Conservation (phyloP, 2,888 invertebrate genomes). For the Muscina levida region DNA sequence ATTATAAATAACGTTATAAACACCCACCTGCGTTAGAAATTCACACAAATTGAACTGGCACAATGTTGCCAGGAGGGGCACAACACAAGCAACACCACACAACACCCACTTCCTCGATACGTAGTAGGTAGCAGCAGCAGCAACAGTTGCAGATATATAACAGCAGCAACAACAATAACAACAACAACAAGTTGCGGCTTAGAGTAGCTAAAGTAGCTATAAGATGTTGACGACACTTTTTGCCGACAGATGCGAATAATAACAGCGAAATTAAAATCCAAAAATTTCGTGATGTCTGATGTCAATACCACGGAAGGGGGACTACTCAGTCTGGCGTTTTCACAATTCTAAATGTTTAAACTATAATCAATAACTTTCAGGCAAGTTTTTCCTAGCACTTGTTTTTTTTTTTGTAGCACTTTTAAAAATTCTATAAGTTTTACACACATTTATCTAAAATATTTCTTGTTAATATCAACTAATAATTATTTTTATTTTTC, state of each 20-base stretch:
- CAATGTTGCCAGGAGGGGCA: constrained; percentile 1
- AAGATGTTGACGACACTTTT: background rate
- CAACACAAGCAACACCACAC: background rate
- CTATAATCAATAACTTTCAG: too few species aligned
- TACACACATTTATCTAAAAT: too few species aligned
- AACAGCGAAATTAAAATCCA: constrained; percentile 6
- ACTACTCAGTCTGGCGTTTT: too few species aligned
- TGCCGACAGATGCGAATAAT: background rate
- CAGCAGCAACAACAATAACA: background rate
- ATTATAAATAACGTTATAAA: background rate
- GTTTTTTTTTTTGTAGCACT: too few species aligned
- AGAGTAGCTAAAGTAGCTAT: background rate
- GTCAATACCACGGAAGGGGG: too few species aligned
- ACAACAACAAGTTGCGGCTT: too few species aligned
- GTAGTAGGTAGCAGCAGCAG: background rate
- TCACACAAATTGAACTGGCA: constrained; percentile 23
- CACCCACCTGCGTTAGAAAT: constrained; percentile 35
- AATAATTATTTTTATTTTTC: too few species aligned
- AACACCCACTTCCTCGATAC: background rate
- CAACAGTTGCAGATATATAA: background rate
- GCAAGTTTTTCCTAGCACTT: too few species aligned
- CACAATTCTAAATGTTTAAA: too few species aligned
- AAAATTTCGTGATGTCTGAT: too few species aligned
- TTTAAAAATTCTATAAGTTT: too few species aligned
- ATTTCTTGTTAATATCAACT: too few species aligned